Percentiles rank a stretch among this genome's conserved stretches.
Evolutionary conservation across 2,888 invertebrate genomes (phyloP).

Genomic region (Mythimna vitellina): DNA sequence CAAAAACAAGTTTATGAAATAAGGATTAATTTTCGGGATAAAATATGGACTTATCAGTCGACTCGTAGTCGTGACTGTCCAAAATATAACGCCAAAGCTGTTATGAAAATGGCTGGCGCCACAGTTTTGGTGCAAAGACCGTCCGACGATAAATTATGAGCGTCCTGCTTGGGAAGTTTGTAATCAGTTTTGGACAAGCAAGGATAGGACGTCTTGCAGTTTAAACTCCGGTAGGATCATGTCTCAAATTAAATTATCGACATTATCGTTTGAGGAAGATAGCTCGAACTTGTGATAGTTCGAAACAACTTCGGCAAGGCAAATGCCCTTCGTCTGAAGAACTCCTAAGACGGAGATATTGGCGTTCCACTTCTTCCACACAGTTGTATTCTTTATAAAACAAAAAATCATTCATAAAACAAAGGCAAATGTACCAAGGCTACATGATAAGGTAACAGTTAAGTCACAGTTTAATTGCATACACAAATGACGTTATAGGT

Average conservation of each 20-base stretch:
- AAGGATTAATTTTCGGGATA: background rate
- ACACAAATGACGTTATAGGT: conserved; percentile 7
- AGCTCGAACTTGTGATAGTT: background rate
- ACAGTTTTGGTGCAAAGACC: conserved; percentile 12
- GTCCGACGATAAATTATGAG: conserved; percentile 28
- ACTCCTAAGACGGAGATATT: background rate
- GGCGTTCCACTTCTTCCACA: background rate
- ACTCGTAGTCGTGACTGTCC: background rate
- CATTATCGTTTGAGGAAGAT: conserved; percentile 1
- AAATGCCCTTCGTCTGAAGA: background rate
- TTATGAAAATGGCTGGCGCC: conserved; percentile 15
- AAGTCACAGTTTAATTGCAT: conserved; percentile 58
- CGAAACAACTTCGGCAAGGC: background rate
- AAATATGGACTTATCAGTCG: background rate
- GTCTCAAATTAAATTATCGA: background rate
- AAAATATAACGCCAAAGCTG: conserved; percentile 27
- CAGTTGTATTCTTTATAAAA: background rate
- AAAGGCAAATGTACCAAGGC: conserved; percentile 33
- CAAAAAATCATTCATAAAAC: conserved; percentile 8
- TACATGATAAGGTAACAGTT: conserved; percentile 50
- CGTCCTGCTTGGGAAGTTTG: conserved; percentile 31
- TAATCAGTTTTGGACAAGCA: conserved; percentile 38
- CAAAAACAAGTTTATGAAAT: conserved; percentile 15
- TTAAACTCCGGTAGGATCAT: background rate
- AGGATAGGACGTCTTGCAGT: conserved; percentile 10